phyloP scores from a whole-genome alignment of 2,797 vertebrate genomes.

The Bradypus variegatus region DNA sequence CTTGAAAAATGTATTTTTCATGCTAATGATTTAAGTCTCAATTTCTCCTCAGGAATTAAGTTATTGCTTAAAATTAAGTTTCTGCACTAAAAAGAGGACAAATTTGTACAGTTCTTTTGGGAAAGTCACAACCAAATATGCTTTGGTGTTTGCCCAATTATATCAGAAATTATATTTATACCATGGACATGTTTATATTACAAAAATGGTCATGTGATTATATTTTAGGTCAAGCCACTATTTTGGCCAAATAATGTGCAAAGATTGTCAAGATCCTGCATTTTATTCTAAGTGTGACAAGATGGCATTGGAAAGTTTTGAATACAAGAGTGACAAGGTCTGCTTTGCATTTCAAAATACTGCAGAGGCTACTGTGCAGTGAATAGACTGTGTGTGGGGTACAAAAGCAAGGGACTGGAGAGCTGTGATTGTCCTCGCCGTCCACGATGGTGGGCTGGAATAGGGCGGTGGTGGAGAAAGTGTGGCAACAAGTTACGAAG shows the following conservation, averaged over 20 bases:
- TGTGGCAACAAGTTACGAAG: background rate
- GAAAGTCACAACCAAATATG: background rate
- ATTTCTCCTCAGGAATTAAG: background rate
- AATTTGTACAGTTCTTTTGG: background rate
- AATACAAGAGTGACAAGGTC: background rate
- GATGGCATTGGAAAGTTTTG: background rate
- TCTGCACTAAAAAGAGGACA: background rate
- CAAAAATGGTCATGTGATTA: background rate
- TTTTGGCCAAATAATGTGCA: background rate
- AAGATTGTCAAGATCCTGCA: background rate
- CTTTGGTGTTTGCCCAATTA: background rate
- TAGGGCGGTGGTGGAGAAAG: background rate
- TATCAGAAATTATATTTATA: background rate
- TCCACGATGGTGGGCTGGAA: background rate
- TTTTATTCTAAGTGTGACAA: background rate
- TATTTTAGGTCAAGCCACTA: background rate
- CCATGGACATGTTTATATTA: background rate
- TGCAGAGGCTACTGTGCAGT: background rate
- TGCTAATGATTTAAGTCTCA: background rate
- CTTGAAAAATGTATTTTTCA: background rate
- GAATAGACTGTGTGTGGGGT: background rate
- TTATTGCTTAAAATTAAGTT: background rate
- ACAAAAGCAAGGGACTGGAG: background rate
- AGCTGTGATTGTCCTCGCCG: background rate
- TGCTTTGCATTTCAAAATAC: background rate